Evolutionary conservation across 2,888 invertebrate genomes (phyloP), one percentile per base, ranked within the genome.

Genomic region (Arctia plantaginis): DNA sequence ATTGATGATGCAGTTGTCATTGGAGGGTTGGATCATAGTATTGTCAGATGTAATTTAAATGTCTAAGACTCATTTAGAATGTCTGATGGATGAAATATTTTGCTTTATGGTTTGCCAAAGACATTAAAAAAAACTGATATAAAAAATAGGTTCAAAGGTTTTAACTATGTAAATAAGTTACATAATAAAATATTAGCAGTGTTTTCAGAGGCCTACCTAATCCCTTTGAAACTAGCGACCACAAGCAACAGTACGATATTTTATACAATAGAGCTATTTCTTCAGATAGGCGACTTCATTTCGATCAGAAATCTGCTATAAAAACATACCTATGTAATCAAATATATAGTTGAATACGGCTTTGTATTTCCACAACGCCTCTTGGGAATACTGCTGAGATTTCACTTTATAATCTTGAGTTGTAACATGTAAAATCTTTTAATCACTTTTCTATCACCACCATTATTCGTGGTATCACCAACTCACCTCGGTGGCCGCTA

Each of bases 401-500:
- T 62, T 51, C 51, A 41, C 30, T 71, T 23, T 55, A 66, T 51
- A 68, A 66, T 66, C 69, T 70, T 18, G 51, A 69, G 44, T n/a
- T 70, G 66, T 35, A 66, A 66, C 66, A 70, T 55, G 51, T 55
- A 51, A 59, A 44, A 70, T 74, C 74, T 74, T 71, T 71, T 77
- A 84, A 83, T 83, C 84, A 80, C 79, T 62, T 10, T 20, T 51
- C 72, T 84, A 81, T 84, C 84, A 78, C 74, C 47, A 68, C 66
- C 74, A 68, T 77, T 74, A 77, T 27, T 74, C 74, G 71, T 67
- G 74, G 66, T 84, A 84, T 84, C 84, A 75, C 71, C 82, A 82
- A 75, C 83, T 85, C 82, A 80, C 82, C 82, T 76, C 83, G 71
- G 81, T 84, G 84, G 84, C 84, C 80, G 80, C 80, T 87, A 87